These are phyloP conservation scores for Synergus laeviventris DNA, from an alignment of 2,888 invertebrate genomes.

Conservation along the genomic window DNA sequence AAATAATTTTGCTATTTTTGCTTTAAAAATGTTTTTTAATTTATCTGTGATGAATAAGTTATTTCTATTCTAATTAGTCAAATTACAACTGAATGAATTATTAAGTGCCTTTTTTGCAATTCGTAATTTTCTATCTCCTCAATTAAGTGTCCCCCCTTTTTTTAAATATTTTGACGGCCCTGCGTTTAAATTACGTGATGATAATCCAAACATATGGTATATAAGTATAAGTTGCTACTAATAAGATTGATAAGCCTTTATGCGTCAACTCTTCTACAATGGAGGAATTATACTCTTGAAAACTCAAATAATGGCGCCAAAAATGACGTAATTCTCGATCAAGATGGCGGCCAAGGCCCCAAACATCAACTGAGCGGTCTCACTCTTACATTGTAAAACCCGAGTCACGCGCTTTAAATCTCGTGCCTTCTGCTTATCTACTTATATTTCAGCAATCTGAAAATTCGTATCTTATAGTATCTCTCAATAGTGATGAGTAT, in stretches of 20 bases:
- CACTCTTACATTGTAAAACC: constrained; percentile 12
- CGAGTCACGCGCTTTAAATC: constrained; percentile 20
- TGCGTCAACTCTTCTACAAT: neutral
- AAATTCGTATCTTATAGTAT: neutral
- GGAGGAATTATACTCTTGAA: neutral
- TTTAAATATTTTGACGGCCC: neutral
- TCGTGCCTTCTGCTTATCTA: neutral
- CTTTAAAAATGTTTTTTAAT: no score
- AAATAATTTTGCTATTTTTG: no score
- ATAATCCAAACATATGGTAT: neutral
- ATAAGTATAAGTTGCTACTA: neutral
- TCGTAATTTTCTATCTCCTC: no score
- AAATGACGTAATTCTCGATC: neutral
- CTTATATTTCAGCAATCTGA: neutral
- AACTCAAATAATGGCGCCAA: constrained; percentile 34
- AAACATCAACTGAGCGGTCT: neutral
- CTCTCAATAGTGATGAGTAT: neutral
- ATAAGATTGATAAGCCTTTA: neutral
- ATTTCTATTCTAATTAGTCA: no score
- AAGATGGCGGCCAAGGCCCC: constrained; percentile 14
- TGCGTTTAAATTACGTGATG: neutral
- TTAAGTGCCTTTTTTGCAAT: no score
- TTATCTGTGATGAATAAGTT: no score
- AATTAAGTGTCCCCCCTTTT: neutral
- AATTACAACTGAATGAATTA: no score